Base-by-base conservation (phyloP, 1,140 invertebrate species). In the Notospermus geniculatus region DNA sequence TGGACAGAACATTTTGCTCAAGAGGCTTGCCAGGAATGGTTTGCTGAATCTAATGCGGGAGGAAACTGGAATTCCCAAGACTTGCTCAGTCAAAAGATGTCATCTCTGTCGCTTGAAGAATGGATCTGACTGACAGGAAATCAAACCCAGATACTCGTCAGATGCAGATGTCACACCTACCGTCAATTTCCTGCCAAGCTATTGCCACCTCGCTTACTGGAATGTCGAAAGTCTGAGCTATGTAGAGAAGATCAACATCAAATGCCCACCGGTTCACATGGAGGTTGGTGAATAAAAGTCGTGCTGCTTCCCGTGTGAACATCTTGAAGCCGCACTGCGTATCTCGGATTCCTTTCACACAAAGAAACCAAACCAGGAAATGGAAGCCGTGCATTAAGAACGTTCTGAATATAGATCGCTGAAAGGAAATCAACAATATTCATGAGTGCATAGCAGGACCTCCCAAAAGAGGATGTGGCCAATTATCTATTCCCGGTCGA, bases 321-420 rank as follows among this genome's bases (percentile, higher is more conserved):
- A 99, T 77, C 83, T 99, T 99, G 75, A 99, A 99, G 13, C 97
- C 97, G 84, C 97, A 99, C 75, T 99, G 97, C 0, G 97, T 99
- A 78, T 99, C 97, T 60, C 87, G 86, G 13, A 98, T 85, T 13
- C 86, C 86, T 67, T 87, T 85, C 0, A 98, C 96, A 60, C 93
- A 91, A 74, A 98, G 91, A 17, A 95, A 77, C 89, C 92, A 96
- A 4, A 99, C 97, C 1, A 97, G 79, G 71, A 92, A 89, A 82
- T 99, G 97, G 76, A 99, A 99, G 32, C 94, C 96, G 71, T 94
- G 88, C 97, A 99, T 99, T n/a, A 99, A 82, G 52, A 99, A 81
- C 7, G 93, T 95, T 60, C 97, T 87, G 71, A 90, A 91, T 62
- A 88, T 66, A 59, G 93, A 96, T 64, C 95, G 85, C 63, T 83